Conservation (phyloP, 2,888 invertebrate genomes). For the Tetheella fluctuosa region DNA sequence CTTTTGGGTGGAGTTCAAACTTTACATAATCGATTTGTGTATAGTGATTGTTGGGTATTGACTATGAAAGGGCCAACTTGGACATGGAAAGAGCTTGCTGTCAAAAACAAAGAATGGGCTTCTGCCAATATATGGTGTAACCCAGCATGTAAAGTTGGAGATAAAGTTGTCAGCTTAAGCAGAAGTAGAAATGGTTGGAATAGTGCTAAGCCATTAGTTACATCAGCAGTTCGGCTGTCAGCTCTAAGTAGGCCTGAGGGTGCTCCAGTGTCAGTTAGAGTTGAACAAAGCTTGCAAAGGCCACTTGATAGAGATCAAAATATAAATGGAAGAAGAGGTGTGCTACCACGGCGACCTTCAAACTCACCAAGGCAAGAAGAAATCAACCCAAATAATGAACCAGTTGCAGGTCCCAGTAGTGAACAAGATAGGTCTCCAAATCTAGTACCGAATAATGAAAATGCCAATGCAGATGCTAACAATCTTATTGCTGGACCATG, state of each 20-base stretch:
- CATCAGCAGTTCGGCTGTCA: slow-evolving; percentile 81
- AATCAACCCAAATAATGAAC: slow-evolving; percentile 55
- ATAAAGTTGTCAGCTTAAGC: slow-evolving; percentile 90
- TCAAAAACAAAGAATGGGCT: slow-evolving; percentile 90
- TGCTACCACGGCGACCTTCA: slow-evolving; percentile 69
- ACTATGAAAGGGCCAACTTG: slow-evolving; percentile 89
- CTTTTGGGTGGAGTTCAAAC: slow-evolving; percentile 95
- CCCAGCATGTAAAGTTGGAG: slow-evolving; percentile 92
- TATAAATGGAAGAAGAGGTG: slow-evolving; percentile 88
- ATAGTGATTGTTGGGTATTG: slow-evolving; percentile 96
- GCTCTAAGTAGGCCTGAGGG: slow-evolving; percentile 68
- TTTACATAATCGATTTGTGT: slow-evolving; percentile 89
- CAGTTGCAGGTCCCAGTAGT: slow-evolving; percentile 77
- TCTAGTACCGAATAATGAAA: slow-evolving; percentile 45
- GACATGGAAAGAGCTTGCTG: slow-evolving; percentile 90
- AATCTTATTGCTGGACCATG: slow-evolving; percentile 45
- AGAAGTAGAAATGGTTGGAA: slow-evolving; percentile 83
- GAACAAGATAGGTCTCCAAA: slow-evolving; percentile 45
- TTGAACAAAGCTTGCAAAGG: slow-evolving; percentile 77
- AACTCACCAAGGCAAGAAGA: slow-evolving; percentile 51
- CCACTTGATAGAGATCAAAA: slow-evolving; percentile 88
- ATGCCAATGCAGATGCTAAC: slow-evolving; percentile 54
- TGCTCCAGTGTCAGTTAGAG: slow-evolving; percentile 77
- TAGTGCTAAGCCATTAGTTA: slow-evolving; percentile 80
- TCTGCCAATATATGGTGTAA: slow-evolving; percentile 97